A percentile compares a stretch with the other conserved stretches of the same genome.
These are phyloP conservation scores for Cryptocephalus primarius DNA, from an alignment of 2,888 invertebrate species.

Conservation along the genomic window DNA sequence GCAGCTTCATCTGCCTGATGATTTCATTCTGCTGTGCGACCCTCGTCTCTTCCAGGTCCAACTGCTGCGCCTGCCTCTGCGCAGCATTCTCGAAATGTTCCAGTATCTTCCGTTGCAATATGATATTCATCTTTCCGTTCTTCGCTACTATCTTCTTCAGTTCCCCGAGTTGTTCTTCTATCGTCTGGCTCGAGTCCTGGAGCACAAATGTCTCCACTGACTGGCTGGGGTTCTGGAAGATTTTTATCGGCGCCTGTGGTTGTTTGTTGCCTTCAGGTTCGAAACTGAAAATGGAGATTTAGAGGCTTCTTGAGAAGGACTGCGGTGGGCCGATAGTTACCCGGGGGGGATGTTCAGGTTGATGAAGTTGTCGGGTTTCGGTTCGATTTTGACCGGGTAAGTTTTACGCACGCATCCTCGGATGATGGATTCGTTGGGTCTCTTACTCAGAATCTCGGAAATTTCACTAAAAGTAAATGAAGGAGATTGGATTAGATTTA, in stretches of 20 bases:
- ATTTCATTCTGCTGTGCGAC: slow-evolving; percentile 13
- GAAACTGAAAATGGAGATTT: no score
- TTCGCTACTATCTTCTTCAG: slow-evolving; percentile 7
- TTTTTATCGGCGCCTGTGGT: no score
- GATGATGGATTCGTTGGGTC: slow-evolving; percentile 10
- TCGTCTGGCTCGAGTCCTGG: slow-evolving; percentile 6
- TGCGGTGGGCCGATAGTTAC: slow-evolving; percentile 3
- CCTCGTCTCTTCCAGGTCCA: slow-evolving; percentile 9
- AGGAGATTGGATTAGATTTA: not conserved
- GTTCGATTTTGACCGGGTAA: slow-evolving; percentile 2
- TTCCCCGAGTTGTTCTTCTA: slow-evolving; percentile 7
- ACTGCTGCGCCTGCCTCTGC: slow-evolving; percentile 6
- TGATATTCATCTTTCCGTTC: slow-evolving; percentile 6
- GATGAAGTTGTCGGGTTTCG: slow-evolving; percentile 2
- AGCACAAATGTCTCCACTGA: not conserved
- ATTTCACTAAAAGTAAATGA: slow-evolving; percentile 9
- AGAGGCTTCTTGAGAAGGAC: no score
- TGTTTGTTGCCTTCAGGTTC: no score
- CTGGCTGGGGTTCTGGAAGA: no score
- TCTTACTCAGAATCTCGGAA: slow-evolving; percentile 12
- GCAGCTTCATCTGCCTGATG: slow-evolving; percentile 13
- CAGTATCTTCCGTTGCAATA: slow-evolving; percentile 8
- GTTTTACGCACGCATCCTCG: slow-evolving; percentile 2
- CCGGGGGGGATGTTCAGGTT: slow-evolving; percentile 13
- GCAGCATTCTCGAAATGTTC: slow-evolving; percentile 8